These are phyloP conservation scores for Coregonus clupeaformis DNA, from an alignment of 2,113 vertebrate species.

Conservation along the genomic window DNA sequence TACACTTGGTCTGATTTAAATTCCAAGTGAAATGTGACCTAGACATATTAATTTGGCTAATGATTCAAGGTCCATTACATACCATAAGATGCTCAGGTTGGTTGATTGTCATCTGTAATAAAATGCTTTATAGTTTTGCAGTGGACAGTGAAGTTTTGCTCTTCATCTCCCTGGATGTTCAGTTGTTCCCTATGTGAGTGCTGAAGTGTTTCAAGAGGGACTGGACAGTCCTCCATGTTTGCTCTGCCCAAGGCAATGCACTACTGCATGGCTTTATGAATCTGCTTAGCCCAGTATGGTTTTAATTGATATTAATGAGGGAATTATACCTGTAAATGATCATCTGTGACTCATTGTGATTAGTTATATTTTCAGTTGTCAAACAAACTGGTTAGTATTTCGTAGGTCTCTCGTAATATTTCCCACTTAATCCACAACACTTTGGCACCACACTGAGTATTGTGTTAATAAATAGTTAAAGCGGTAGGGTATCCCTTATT, in stretches of 20 bases:
- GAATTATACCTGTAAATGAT: not conserved
- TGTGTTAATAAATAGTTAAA: not conserved
- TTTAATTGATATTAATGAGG: not conserved
- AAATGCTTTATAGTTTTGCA: not conserved
- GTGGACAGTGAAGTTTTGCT: not conserved
- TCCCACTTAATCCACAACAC: too few relatives aligned
- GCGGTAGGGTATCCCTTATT: too few relatives aligned
- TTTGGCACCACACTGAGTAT: too few relatives aligned
- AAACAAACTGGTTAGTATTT: too few relatives aligned
- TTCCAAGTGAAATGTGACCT: not conserved
- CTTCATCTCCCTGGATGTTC: conserved; percentile 2
- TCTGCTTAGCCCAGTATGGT: not conserved
- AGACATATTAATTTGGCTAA: too few relatives aligned
- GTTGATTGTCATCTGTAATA: conserved; percentile 16
- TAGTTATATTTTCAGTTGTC: not conserved
- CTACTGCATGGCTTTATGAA: conserved; percentile 33
- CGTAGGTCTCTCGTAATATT: too few relatives aligned
- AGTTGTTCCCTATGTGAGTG: conserved; percentile 5
- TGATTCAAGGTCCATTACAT: too few relatives aligned
- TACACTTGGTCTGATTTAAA: too few relatives aligned
- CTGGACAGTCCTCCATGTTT: not conserved
- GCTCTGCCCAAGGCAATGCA: conserved; percentile 8
- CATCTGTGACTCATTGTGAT: not conserved
- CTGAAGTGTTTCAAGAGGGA: not conserved
- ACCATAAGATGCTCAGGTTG: not conserved